Percentiles rank a stretch among this genome's conserved stretches.
Evolutionary conservation across 2,113 vertebrate species (phyloP).

Genomic region (Peromyscus polionotus): DNA sequence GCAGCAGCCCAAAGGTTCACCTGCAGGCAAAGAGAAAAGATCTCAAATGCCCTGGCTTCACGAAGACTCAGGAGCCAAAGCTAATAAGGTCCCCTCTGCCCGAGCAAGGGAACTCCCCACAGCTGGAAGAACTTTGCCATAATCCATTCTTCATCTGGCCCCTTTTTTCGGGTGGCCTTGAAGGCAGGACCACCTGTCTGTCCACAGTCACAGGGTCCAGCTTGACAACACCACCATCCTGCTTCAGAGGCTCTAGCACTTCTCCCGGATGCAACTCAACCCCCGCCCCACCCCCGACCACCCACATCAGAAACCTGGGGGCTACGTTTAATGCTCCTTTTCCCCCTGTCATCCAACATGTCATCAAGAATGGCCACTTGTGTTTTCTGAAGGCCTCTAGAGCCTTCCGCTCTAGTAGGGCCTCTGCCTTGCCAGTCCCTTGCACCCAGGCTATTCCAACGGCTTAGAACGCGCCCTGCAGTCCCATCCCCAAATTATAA

Average conservation of each 20-base stretch:
- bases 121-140: background rate
- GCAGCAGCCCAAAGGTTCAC: background rate
- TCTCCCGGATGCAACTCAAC: background rate
- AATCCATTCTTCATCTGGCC: background rate
- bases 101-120: background rate
- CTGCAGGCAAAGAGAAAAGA: background rate
- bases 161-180: background rate
- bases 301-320: background rate
- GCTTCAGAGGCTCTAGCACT: background rate
- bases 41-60: background rate
- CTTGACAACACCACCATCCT: background rate
- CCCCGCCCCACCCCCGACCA: background rate
- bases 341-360: background rate
- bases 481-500: background rate
- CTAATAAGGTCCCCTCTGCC: background rate
- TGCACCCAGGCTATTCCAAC: accelerated
- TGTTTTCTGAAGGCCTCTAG: background rate
- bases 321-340: background rate
- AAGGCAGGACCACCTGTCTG: background rate
- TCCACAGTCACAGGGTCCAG: background rate
- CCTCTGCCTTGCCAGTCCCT: background rate
- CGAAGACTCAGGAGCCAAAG: background rate
- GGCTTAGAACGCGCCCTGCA: too few species aligned
- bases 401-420: background rate
- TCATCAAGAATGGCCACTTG: background rate